These are phyloP conservation scores for Episyrphus balteatus DNA, from an alignment of 1,140 invertebrate species.

Conservation along the genomic window DNA sequence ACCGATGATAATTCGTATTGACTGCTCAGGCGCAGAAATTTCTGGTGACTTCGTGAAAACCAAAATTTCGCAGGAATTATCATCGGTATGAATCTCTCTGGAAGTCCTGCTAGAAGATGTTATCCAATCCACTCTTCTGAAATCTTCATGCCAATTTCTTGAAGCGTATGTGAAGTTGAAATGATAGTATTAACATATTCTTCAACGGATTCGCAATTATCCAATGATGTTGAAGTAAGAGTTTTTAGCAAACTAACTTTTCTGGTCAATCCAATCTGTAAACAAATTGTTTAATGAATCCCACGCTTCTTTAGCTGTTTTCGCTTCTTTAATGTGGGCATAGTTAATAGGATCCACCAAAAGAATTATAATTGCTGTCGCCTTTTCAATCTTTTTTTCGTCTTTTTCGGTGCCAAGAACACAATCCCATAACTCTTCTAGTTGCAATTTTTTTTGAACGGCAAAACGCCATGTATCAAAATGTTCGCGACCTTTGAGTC, in stretches of 20 bases:
- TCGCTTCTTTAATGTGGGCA: conserved; percentile 15
- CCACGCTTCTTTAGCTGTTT: conserved; percentile 20
- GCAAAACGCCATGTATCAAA: neutral
- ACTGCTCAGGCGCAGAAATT: too few species aligned
- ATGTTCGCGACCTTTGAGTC: neutral
- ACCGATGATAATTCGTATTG: too few species aligned
- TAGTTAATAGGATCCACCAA: conserved; percentile 23
- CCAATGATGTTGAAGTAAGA: conserved; percentile 19
- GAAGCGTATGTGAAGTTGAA: too few species aligned
- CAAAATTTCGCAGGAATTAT: too few species aligned
- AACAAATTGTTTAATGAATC: conserved; percentile 18
- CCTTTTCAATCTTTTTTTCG: conserved; percentile 15
- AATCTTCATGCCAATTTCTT: too few species aligned
- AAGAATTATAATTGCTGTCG: conserved; percentile 23
- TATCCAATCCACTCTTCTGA: too few species aligned
- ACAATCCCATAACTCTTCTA: neutral
- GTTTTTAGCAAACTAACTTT: conserved; percentile 24
- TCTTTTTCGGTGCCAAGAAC: conserved; percentile 11
- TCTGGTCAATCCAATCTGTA: conserved; percentile 24
- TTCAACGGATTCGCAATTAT: conserved; percentile 19
- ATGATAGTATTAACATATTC: too few species aligned
- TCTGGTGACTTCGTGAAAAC: too few species aligned
- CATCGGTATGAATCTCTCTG: too few species aligned
- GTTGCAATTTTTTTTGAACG: neutral
- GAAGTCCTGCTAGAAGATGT: too few species aligned